Base-by-base conservation (phyloP, 2,113 vertebrate genomes). In the Rhinichthys klamathensis region DNA sequence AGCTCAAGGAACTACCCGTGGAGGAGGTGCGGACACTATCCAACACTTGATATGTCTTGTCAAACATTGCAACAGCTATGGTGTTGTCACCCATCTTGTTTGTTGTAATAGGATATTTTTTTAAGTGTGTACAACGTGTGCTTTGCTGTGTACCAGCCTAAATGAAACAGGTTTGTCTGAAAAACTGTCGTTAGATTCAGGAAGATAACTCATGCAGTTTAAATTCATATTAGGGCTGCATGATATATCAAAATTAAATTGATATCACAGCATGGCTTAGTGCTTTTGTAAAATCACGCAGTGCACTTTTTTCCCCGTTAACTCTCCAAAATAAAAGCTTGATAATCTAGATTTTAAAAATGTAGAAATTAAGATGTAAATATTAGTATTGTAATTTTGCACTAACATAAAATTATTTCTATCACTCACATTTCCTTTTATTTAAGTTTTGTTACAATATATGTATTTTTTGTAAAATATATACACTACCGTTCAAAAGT, bases 1-100 rank as follows among this genome's bases (percentile, higher is more conserved):
- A 98, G 89, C 95, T 99, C 84, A 99, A 99, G 94, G 98, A 98
- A 61, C 93, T 99, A 83, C 98, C 98, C 0, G 97, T 99, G 75
- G 98, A 99, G 91, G 98, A 99, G 96, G 98, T 99, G 91, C 91
- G 96, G 85, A 27, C 41, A 3, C 5, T 18, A 78, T 7, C 54
- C 54, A 23, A 9, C 44, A 6, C 60, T n/a, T n/a, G 7, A 70
- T 38, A 58, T 51, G 21, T 77, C 58, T 35, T 61, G 38, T 60
- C 46, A 49, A 80, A 75, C 41, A 77, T 44, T 76, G 5, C 82
- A 86, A 54, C 77, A 30, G 77, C 77, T 63, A 9, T 44, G 58
- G 7, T 80, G 56, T 63, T 63, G 78, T 65, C 78, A 80, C 77
- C 35, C 8, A 16, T 79, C 56, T 35, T 79, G 78, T 65, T 80